Evolutionary conservation across 2,797 vertebrate genomes (phyloP).

Genomic region (Pteronotus mesoamericanus): DNA sequence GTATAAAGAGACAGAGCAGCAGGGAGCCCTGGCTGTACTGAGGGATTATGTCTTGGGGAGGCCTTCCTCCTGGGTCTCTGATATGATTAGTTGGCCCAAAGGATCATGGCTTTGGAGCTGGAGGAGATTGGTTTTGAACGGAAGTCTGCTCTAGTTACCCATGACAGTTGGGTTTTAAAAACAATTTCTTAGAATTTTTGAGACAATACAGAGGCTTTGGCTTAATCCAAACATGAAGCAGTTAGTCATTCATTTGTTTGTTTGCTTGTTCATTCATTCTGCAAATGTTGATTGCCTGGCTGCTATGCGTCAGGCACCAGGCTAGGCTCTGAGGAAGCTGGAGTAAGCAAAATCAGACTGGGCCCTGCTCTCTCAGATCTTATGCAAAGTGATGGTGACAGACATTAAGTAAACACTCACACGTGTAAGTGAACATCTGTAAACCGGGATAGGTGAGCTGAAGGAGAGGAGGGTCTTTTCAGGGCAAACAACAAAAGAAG

Average conservation of each 20-base stretch:
- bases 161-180: slow-evolving; percentile 6
- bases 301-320: neutral
- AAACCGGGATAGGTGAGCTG: neutral
- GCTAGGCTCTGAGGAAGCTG: neutral
- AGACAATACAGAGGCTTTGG: neutral
- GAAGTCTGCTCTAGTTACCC: neutral
- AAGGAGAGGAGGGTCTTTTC: neutral
- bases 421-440: rapidly evolving
- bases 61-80: slow-evolving; percentile 24
- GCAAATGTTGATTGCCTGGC: neutral
- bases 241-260: neutral
- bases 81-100: slow-evolving; percentile 64
- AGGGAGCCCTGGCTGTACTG: neutral
- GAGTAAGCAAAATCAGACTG: neutral
- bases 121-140: slow-evolving; percentile 71
- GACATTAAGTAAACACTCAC: neutral
- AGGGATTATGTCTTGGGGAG: slow-evolving; percentile 50
- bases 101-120: slow-evolving; percentile 52
- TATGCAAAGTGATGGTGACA: neutral
- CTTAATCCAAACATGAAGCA: slow-evolving; percentile 6
- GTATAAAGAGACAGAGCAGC: slow-evolving; percentile 44
- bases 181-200: neutral
- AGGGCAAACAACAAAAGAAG: neutral
- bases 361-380: neutral
- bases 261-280: neutral